A percentile compares a stretch with the other conserved stretches of the same genome.
phyloP scores from a whole-genome alignment of 2,113 vertebrate genomes.

The Cariama cristata region DNA sequence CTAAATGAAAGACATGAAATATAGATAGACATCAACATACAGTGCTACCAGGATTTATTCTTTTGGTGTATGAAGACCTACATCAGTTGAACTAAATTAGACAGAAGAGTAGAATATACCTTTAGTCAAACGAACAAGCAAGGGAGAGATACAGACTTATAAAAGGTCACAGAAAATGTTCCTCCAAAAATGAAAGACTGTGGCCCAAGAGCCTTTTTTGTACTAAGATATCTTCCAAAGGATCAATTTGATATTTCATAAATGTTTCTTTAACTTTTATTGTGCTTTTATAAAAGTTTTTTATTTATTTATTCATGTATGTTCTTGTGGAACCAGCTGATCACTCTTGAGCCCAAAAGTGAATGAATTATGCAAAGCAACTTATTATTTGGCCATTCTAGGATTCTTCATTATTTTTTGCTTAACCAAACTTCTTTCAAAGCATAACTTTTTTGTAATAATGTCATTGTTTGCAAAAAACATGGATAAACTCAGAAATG shows the following conservation, averaged over 20 bases:
- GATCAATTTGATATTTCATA: neutral
- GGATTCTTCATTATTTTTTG: slow-evolving; percentile 56
- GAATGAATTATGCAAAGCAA: slow-evolving; percentile 38
- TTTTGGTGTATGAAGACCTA: neutral
- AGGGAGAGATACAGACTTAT: neutral
- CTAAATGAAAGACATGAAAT: neutral
- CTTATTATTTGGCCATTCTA: slow-evolving; percentile 5
- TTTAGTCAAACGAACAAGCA: neutral
- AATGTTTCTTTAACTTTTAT: neutral
- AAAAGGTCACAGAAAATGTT: neutral
- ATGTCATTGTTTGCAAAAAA: neutral
- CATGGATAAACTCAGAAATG: neutral
- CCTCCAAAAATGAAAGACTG: neutral
- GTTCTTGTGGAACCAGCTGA: neutral
- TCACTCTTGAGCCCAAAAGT: slow-evolving; percentile 25
- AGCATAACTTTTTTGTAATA: neutral
- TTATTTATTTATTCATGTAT: slow-evolving; percentile 37
- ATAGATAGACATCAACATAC: neutral
- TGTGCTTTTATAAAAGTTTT: neutral
- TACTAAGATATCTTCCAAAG: neutral
- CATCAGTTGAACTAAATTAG: neutral
- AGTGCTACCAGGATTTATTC: neutral
- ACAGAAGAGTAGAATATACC: neutral
- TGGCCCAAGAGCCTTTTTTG: neutral
- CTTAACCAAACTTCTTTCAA: slow-evolving; percentile 32